Base-by-base conservation (phyloP, 1,140 invertebrate species). In the Rhagoletis pomonella region DNA sequence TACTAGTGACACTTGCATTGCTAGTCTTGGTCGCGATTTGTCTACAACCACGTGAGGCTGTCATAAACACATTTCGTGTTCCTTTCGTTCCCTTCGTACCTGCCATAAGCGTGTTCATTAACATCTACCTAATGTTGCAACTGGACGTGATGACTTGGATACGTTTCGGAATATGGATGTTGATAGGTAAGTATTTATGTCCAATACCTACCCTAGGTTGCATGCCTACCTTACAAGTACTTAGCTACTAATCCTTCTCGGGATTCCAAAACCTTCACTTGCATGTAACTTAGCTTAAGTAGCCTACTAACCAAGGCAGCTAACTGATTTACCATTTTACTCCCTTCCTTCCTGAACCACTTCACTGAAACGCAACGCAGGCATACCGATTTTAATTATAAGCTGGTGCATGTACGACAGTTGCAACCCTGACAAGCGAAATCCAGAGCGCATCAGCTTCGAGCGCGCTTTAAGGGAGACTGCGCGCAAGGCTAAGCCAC, bases 61-160 rank as follows among this genome's bases (percentile, higher is more conserved):
- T 88, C 9, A 86, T 89, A 59, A 88, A 88, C 39, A 65, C 90
- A 12, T 93, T 93, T 88, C 92, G 96, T 94, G 96, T 96, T 64
- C 96, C 96, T 29, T 93, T 96, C n/a, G 96, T 97, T 9, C 96
- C 96, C 3, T 91, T 96, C 17, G 91, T 97, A 60, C 96, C 96
- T 2, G 94, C 94, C 59, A 88, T 96, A 1, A 96, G 96, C 90
- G 95, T 97, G 87, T 94, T 96, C 47, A 94, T 96, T 47, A 97
- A 97, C 90, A 94, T 96, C 50, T 96, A 96, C 88, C 93, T 97
- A 17, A 97, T 97, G 96, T 91, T 96, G 81, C 95, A 95, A 89
- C 93, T 97, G 86, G 95, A 95, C 87, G 88, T 90, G 12, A 91
- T 94, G 55, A 97, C 96, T 2, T 97, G 96, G 96, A 94, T 96